Base-by-base conservation (phyloP, 2,888 invertebrate genomes). In the Tupiocoris notatus region DNA sequence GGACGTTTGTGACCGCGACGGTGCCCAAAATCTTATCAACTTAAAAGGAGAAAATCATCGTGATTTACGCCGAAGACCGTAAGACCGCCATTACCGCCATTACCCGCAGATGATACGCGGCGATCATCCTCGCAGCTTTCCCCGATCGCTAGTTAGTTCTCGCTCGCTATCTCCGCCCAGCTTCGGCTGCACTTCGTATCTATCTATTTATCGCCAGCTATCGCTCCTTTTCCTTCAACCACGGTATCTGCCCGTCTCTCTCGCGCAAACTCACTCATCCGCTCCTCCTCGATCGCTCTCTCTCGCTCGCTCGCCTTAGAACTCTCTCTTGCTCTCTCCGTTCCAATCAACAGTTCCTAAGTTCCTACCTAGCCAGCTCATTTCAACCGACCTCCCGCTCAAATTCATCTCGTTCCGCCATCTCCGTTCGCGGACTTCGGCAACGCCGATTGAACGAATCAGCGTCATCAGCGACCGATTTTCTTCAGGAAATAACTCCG, bases 401-500 rank as follows among this genome's bases (percentile, higher is more conserved):
- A 12, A 39, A 39, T n/a, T n/a, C n/a, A n/a, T 39, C 39, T 39
- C 39, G 39, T 39, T 39, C 39, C 39, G 39, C 39, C 39, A 39
- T 39, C 39, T 39, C 39, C 6, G 39, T 39, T 39, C 12, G 39
- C 39, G 39, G 6, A 7, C 12, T 12, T 3, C 6, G 12, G 39
- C 3, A 39, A 39, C 39, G 39, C 58, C 59, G n/a, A 58, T 58
- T 68, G 68, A 68, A 68, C 68, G 68, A 68, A 68, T 68, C 68
- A 68, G 68, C 58, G 68, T 17, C 68, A 68, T 68, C 68, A 68
- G 68, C 58, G 68, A 56, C 57, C 68, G 68, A 68, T 68, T 68
- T 68, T 68, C 57, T 58, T 58, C 68, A 68, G 68, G 68, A 68
- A 68, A 68, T 68, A 68, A 68, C 68, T 68, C 68, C 68, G 68